Base-by-base conservation (phyloP, 2,113 vertebrate genomes). In the Prunella fulvescens region DNA sequence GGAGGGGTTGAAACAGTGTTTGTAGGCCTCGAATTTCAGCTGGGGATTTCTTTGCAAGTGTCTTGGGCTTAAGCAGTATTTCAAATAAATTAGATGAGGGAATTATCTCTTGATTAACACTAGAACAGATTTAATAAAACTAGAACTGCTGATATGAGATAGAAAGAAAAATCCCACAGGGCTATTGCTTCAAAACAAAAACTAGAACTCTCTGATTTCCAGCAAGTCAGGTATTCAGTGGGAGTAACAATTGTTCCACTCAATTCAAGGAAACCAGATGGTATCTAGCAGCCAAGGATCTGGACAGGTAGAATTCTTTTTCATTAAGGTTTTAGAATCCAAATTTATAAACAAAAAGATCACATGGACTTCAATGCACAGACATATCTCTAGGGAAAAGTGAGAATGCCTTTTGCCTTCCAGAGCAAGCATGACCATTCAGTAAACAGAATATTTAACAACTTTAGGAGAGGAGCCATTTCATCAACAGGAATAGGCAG, bases 101-200 rank as follows among this genome's bases (percentile, higher is more conserved):
- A 94, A 54, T 77, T 85, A n/a, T 93, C 67, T 82, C 71, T 84
- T 86, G 74, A 79, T 58, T 92, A 89, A 94, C 60, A 70, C 45
- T 66, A 48, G 42, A 83, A 72, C 19, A 80, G 66, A 87, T 90
- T 91, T 86, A 97, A 96, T 94, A 90, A 93, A 96, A 94, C 66
- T 85, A 72, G 86, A 94, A 69, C 42, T 80, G 78, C 31, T 4
- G 1, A 25, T 57, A 80, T 10, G 39, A 90, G 79, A 92, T 0
- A 87, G 61, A 90, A 84, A 82, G 61, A 84, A 18, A 72, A 94
- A 83, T 60, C 71, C 58, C 92, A 86, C 6, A 19, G 33, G 42
- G 77, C 26, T 72, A 24, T 22, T 48, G 77, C 25, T 57, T n/a
- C 45, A 82, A 76, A 85, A 53, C 31, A 58, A 90, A 85, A 91